Evolutionary conservation across 2,797 vertebrate genomes (phyloP).

Genomic region (Rhincodon typus): DNA sequence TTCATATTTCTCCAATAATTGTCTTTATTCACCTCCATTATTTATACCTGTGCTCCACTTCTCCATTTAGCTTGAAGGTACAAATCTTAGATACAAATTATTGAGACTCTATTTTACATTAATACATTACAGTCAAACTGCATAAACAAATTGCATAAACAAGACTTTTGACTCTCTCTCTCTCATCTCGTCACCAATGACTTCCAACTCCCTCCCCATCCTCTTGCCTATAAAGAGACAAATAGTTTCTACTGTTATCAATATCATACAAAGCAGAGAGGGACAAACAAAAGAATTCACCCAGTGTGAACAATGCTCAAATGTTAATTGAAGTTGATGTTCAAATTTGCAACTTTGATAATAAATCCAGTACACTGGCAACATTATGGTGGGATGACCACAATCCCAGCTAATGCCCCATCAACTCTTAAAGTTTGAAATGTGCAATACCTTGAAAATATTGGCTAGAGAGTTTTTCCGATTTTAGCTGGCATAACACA

Average conservation of each 20-base stretch:
- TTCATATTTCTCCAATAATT: not conserved
- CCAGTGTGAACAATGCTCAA: not conserved
- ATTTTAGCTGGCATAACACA: not conserved
- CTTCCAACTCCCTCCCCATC: not conserved
- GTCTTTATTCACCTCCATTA: not conserved
- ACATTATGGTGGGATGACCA: not conserved
- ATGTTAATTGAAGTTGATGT: not conserved
- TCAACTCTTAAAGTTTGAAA: not conserved
- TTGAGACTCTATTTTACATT: not conserved
- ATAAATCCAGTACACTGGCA: not conserved
- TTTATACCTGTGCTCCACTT: not conserved
- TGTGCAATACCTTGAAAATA: not conserved
- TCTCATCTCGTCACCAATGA: not conserved
- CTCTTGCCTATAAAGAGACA: not conserved
- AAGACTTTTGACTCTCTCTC: not conserved
- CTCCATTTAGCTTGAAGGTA: too few species aligned
- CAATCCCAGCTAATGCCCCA: not conserved
- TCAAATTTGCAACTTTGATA: slow-evolving; percentile 12
- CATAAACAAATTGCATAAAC: not conserved
- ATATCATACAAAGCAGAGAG: not conserved
- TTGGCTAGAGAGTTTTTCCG: not conserved
- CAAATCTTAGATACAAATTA: not conserved
- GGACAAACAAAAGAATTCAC: not conserved
- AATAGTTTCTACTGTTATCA: not conserved
- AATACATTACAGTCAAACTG: not conserved